Conservation (phyloP, 2,797 vertebrate genomes). For the Lutjanus argentimaculatus region DNA sequence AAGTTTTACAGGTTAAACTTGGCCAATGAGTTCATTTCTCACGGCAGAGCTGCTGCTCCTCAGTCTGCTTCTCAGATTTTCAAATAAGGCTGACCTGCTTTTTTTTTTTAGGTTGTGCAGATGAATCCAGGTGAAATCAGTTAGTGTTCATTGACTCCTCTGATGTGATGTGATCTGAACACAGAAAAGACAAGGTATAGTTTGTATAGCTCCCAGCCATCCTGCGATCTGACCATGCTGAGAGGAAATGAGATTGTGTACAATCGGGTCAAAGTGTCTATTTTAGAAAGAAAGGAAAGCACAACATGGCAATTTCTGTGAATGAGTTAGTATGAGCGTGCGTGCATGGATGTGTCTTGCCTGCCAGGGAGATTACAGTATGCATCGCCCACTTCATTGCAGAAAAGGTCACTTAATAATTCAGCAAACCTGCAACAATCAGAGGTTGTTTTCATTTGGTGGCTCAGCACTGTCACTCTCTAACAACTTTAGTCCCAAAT, state of each 20-base stretch:
- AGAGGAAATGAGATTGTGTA: neutral
- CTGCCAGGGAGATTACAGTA: neutral
- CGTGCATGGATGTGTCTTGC: neutral
- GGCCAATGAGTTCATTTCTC: neutral
- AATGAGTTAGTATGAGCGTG: neutral
- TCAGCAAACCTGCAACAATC: slow-evolving; percentile 29
- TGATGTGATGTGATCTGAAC: neutral
- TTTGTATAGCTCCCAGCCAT: neutral
- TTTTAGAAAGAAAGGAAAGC: neutral
- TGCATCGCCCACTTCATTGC: neutral
- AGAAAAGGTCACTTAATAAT: slow-evolving; percentile 36
- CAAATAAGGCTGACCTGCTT: neutral
- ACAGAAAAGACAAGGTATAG: neutral
- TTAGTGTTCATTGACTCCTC: neutral
- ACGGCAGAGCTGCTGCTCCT: neutral
- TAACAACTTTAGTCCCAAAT: neutral
- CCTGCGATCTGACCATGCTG: neutral
- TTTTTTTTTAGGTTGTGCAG: neutral
- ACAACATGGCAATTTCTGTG: neutral
- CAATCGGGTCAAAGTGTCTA: neutral
- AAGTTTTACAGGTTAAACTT: slow-evolving; percentile 2
- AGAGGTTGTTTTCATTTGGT: neutral
- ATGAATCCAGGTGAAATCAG: neutral
- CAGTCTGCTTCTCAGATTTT: neutral
- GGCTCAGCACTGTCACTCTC: slow-evolving; percentile 4